Evolutionary conservation across 2,797 vertebrate species (phyloP).

Genomic region (Sorex maritimensis): DNA sequence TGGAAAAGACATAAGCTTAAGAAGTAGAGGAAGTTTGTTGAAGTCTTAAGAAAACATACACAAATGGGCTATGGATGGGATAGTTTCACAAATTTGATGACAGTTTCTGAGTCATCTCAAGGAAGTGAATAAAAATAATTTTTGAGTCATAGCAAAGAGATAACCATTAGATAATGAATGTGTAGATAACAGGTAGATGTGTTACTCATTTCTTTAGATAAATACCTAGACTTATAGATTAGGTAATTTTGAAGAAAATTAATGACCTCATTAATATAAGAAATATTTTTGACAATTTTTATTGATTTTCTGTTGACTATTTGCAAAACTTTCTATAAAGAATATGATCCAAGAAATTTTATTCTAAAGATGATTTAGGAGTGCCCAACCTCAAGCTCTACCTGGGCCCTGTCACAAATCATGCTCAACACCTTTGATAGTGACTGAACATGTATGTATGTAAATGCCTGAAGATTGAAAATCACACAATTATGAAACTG

Average conservation of each 20-base stretch:
- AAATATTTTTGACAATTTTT: not conserved
- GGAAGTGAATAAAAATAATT: not conserved
- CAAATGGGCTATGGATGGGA: not conserved
- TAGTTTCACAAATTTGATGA: not conserved
- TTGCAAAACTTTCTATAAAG: not conserved
- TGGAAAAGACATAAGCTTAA: not conserved
- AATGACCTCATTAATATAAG: slow-evolving; percentile 35
- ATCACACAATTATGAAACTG: not conserved
- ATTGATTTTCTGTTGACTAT: not conserved
- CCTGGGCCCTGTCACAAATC: not conserved
- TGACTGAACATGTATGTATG: not conserved
- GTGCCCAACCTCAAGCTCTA: not conserved
- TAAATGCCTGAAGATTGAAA: not conserved
- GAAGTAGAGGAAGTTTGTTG: not conserved
- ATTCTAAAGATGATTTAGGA: not conserved
- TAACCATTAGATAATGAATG: not conserved
- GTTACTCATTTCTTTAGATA: not conserved
- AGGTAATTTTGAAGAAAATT: not conserved
- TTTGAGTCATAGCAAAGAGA: not conserved
- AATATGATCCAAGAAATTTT: not conserved
- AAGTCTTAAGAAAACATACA: not conserved
- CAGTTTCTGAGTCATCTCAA: slow-evolving; percentile 14
- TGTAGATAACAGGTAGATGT: not conserved
- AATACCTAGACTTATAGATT: not conserved
- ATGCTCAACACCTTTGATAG: not conserved